Evolutionary conservation across 2,888 invertebrate species (phyloP), one percentile per base, ranked within the genome.

Genomic region (Macroteleia sp.): DNA sequence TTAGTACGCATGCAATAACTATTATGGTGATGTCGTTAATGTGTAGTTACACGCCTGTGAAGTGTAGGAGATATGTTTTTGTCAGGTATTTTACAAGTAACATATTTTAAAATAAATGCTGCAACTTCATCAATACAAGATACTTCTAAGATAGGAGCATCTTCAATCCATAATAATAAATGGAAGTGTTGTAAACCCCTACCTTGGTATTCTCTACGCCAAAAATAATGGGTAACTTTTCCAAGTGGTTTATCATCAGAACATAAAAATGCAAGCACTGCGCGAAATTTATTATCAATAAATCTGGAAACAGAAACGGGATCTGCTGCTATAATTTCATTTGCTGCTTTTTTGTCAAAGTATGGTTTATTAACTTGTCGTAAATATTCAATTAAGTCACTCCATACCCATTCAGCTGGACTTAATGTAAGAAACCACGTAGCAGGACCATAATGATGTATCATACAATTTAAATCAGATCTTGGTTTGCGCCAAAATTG

Each of bases 221-320:
- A 36, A 4, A 34, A 54, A 39, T 25, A 34, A 6, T 50, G 50
- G 17, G 32, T 34, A 30, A 50, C 34, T 34, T 50, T 19, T 32
- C 50, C 50, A 19, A 50, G 32, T 16, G 32, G 50, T 32, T 50
- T 32, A 50, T 50, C 50, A 12, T 10, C 3, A 32, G 50, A 50
- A 20, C 32, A 52, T 4, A 36, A 6, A 22, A 36, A 52, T 3
- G 20, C 22, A 4, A 36, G 9, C 36, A 52, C 22, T 3, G 12
- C 36, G 20, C n/a, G 16, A 56, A 52, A 52, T 8, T 20, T 22
- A 28, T 52, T 52, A 28, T 56, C 30, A 85, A 77, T 85, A 79
- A 85, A 88, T 28, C 87, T 69, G 2, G 86, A 85, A 17, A 82
- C 77, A 9, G 86, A 83, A 0, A 88, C 85, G n/a, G 88, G 86